Evolutionary conservation across 2,888 invertebrate species (phyloP), one percentile per base, ranked within the genome.

Genomic region (Phyto melanocephala): DNA sequence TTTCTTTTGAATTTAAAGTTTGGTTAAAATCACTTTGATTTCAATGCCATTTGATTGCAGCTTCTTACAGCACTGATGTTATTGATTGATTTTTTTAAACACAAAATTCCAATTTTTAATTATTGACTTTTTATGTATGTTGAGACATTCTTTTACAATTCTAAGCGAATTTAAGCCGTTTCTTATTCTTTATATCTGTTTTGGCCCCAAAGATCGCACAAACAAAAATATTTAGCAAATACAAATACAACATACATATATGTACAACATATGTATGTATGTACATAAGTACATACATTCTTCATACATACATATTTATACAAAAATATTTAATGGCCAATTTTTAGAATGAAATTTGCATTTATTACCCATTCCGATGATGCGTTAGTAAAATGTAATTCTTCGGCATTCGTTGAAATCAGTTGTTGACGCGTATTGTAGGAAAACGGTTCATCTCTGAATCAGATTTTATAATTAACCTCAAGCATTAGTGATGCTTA

Each of bases 301-400:
- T n/a, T n/a, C n/a, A n/a, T n/a, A n/a, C n/a, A n/a, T n/a, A n/a
- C n/a, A n/a, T n/a, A n/a, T n/a, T n/a, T n/a, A n/a, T n/a, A n/a
- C n/a, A n/a, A n/a, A n/a, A 33, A 24, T 35, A 62, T 24, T 52
- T 56, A 56, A 37, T 50, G 50, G 20, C 52, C 15, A 68, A 54
- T 22, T 56, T 50, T 58, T 50, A 62, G 62, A 68, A 68, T 68
- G 76, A 77, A 77, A 77, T 77, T 77, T 68, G 67, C 60, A 76
- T 68, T 60, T 24, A 22, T 62, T 24, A 10, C 1, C 35, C 33
- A 28, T 40, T 40, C 28, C 1, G 15, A 65, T 47, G 56, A 42
- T 47, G 63, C 50, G 35, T 52, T 68, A 68, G 60, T 77, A 58
- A 77, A 77, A 40, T 62, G 22, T 17, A 33, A 24, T 68, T 68